phyloP scores from a whole-genome alignment of 2,113 vertebrate genomes.

The Cyanoderma ruficeps region DNA sequence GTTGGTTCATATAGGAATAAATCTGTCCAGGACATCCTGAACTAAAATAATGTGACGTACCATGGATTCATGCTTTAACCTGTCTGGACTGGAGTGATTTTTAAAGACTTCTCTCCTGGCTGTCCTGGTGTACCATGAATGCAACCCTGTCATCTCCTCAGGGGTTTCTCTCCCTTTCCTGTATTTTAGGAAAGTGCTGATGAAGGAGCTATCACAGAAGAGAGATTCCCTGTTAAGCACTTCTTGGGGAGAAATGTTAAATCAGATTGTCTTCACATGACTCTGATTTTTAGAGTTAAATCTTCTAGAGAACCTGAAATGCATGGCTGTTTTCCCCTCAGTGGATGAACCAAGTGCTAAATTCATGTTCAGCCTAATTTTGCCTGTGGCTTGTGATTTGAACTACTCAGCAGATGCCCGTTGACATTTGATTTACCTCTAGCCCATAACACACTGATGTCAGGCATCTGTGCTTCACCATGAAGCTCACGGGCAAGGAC shows the following conservation, averaged over 20 bases:
- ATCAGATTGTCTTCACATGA: background rate
- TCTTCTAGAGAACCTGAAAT: background rate
- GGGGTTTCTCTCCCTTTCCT: background rate
- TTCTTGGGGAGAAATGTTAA: background rate
- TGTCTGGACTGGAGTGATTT: background rate
- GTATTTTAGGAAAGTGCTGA: background rate
- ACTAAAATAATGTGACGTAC: background rate
- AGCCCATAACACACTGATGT: background rate
- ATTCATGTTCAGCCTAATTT: background rate
- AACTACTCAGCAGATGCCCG: background rate
- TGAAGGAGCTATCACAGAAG: background rate
- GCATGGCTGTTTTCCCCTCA: background rate
- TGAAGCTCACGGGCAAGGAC: fast-evolving
- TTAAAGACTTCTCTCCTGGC: background rate
- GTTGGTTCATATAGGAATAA: background rate
- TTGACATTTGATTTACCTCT: background rate
- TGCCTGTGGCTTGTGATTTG: background rate
- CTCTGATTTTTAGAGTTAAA: background rate
- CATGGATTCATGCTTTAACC: background rate
- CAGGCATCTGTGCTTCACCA: background rate
- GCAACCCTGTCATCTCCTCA: background rate
- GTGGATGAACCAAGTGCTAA: background rate
- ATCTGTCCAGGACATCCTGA: background rate
- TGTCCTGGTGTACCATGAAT: background rate
- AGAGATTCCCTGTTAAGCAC: background rate